Conservation (phyloP, 2,113 vertebrate genomes). For the Sylvietta virens region DNA sequence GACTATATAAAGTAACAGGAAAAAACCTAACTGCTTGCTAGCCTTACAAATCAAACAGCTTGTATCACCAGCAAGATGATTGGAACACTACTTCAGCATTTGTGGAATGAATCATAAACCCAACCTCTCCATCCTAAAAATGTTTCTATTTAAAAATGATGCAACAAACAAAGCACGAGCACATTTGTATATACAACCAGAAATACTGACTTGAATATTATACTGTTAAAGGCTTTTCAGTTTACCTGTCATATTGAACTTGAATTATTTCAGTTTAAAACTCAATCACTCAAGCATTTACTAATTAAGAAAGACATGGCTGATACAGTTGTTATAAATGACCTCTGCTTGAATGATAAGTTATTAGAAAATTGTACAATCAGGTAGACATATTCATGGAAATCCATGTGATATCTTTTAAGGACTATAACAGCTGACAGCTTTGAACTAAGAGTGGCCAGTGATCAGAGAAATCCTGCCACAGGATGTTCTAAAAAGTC, state of each 20-base stretch:
- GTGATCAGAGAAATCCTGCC: neutral
- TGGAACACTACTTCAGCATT: neutral
- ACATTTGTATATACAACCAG: neutral
- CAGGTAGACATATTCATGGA: neutral
- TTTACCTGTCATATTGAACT: neutral
- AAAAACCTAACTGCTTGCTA: neutral
- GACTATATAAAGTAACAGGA: neutral
- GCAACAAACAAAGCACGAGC: neutral
- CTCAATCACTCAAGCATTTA: neutral
- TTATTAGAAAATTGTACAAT: neutral
- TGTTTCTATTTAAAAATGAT: neutral
- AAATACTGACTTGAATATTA: neutral
- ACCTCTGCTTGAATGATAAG: neutral
- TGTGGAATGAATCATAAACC: neutral
- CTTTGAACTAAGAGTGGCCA: neutral
- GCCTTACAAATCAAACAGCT: neutral
- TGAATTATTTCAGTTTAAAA: neutral
- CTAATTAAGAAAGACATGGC: neutral
- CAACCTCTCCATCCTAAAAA: neutral
- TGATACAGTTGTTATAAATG: neutral
- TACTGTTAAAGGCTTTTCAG: neutral
- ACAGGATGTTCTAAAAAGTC: neutral
- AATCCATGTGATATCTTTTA: neutral
- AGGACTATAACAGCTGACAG: neutral
- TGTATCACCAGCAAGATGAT: neutral